These are phyloP conservation scores for Pseudorhiza aurosa DNA, from an alignment of 30 jellyfish, hydroid and myxozoan species.

Conservation along the genomic window DNA sequence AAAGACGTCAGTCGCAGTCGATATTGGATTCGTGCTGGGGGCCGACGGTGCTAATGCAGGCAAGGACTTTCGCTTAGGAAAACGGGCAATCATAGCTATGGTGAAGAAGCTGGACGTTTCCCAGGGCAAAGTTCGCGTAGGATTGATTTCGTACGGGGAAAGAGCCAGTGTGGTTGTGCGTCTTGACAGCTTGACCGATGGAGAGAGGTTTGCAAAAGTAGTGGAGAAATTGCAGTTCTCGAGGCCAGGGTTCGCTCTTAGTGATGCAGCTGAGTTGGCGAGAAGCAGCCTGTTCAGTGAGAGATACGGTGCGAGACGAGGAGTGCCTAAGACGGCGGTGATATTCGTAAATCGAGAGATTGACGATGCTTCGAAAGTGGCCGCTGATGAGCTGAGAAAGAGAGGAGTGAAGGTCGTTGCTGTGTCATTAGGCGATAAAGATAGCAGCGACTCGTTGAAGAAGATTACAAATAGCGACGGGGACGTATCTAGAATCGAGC, in stretches of 20 bases:
- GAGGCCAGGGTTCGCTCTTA: neutral
- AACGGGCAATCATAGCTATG: neutral
- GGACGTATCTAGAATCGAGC: neutral
- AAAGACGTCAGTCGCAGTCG: neutral
- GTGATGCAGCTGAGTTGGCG: neutral
- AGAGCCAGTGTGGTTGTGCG: neutral
- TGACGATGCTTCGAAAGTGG: neutral
- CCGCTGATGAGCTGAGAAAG: neutral
- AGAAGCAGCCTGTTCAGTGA: neutral
- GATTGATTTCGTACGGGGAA: slow-evolving; percentile 5
- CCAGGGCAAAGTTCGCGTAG: slow-evolving; percentile 41
- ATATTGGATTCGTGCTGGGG: slow-evolving; percentile 64
- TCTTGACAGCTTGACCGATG: neutral
- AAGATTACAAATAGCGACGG: neutral
- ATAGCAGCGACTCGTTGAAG: neutral
- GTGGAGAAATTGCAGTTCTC: neutral
- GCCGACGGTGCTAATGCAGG: slow-evolving; percentile 35
- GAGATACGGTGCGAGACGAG: neutral
- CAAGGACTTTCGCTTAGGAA: slow-evolving; percentile 16
- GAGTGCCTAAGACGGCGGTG: slow-evolving; percentile 6
- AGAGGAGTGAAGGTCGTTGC: slow-evolving; percentile 2
- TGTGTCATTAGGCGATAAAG: neutral
- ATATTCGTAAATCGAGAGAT: neutral
- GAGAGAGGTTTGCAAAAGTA: neutral
- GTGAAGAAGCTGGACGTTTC: slow-evolving; percentile 21